Evolutionary conservation across 2,888 invertebrate genomes (phyloP).

Genomic region (Cephus rjabovi): DNA sequence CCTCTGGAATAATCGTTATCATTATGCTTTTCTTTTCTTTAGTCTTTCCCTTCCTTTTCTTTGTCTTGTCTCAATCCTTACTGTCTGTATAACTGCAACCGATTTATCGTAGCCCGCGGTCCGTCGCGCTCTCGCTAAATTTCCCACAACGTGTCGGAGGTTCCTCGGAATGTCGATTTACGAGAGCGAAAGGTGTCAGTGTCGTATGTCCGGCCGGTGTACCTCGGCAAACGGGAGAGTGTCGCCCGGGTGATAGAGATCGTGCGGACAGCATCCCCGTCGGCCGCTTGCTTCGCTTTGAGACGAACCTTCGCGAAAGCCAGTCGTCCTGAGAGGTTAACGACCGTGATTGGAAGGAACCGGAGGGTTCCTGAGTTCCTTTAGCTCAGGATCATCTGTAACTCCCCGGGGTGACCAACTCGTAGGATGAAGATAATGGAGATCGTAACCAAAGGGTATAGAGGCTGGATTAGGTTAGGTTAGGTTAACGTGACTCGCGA

Average conservation of each 20-base stretch:
- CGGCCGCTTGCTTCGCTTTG: background rate
- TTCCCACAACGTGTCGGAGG: background rate
- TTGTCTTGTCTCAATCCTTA: conserved; percentile 24
- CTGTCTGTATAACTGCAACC: background rate
- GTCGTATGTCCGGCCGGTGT: background rate
- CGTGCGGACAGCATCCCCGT: background rate
- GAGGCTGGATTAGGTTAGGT: background rate
- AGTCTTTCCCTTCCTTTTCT: conserved; percentile 37
- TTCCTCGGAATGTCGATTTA: background rate
- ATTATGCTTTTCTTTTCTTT: conserved; percentile 4
- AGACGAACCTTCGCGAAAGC: background rate
- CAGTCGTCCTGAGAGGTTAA: background rate
- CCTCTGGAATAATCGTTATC: background rate
- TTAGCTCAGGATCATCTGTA: background rate
- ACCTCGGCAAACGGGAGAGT: background rate
- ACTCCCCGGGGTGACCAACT: background rate
- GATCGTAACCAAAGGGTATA: background rate
- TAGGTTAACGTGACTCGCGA: background rate
- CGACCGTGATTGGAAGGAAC: background rate
- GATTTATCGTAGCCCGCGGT: background rate
- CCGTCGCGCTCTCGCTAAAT: background rate
- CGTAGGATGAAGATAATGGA: background rate
- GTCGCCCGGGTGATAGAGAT: background rate
- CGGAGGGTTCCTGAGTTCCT: background rate
- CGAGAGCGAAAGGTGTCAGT: background rate